Base-by-base conservation (phyloP, 2,113 vertebrate genomes). In the Phasianus colchicus region DNA sequence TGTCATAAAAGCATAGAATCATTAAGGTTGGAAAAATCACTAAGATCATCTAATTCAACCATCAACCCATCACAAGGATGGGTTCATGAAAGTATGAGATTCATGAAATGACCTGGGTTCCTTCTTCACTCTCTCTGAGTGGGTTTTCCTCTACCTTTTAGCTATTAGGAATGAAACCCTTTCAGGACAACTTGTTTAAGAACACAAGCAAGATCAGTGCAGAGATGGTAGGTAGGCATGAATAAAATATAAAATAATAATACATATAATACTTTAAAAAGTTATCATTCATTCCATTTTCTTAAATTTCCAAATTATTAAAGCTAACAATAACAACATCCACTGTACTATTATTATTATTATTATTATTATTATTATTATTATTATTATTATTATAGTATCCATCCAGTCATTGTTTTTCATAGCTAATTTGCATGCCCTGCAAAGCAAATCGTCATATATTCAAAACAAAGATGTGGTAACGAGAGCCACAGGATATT, bases 391-490 rank as follows among this genome's bases (percentile, higher is more conserved):
- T 21, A 48, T 48, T 11, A 47, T 21, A 27, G 52, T 16, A 29
- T 54, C 54, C n/a, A 4, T 8, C 74, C 48, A 30, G 25, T 25
- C 52, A 57, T 60, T 60, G 20, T 17, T 63, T 16, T 64, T 63
- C 27, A 6, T 40, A 29, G 24, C 3, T 7, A 36, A 38, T 8
- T 58, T 66, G 8, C 17, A 3, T 1, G 12, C 22, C 66, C 24
- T 11, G 19, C 58, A 21, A 36, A 61, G 34, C 14, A 22, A 64
- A n/a, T 8, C 8, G 25, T 42, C 27, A 16, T 13, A 4, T 0
- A 17, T 40, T 6, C 58, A 27, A 60, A 61, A 27, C 48, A 50
- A 29, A 71, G 32, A 8, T 0, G 0, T 0, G 3, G 12, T 2
- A 29, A 15, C 12, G 1, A 8, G 74, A 73, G 75, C 48, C 79